phyloP scores from a whole-genome alignment of 2,888 invertebrate species.

The Amblyjoppa fuscipennis region DNA sequence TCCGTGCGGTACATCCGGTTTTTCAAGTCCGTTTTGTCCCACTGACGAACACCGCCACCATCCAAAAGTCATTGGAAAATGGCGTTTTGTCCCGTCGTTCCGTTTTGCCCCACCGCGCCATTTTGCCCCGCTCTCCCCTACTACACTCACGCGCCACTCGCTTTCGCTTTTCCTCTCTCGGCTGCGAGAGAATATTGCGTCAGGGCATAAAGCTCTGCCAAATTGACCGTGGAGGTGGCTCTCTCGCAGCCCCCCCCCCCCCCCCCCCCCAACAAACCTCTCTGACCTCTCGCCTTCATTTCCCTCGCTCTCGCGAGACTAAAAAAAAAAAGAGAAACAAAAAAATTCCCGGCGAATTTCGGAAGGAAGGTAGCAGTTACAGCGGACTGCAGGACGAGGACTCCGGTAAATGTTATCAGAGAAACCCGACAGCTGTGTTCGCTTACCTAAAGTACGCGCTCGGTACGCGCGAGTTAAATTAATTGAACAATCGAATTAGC shows the following conservation, averaged over 20 bases:
- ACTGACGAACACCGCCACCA: background rate
- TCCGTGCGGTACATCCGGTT: background rate
- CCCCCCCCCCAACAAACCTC: background rate
- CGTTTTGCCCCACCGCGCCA: background rate
- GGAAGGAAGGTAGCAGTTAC: slow-evolving; percentile 37
- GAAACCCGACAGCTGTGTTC: slow-evolving; percentile 31
- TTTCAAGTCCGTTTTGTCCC: background rate
- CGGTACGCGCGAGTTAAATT: slow-evolving; percentile 34
- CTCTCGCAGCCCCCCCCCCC: background rate
- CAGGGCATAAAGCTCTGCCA: slow-evolving; percentile 65
- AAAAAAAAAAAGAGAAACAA: slow-evolving; percentile 5
- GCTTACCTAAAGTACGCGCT: slow-evolving; percentile 16
- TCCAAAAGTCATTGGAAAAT: background rate
- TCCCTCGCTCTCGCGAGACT: slow-evolving; percentile 10
- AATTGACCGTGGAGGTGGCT: slow-evolving; percentile 67
- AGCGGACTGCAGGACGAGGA: background rate
- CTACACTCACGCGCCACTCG: slow-evolving; percentile 20
- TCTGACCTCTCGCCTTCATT: slow-evolving; percentile 10
- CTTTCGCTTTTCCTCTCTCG: slow-evolving; percentile 62
- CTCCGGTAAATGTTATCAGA: slow-evolving; percentile 35
- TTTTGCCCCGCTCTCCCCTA: background rate
- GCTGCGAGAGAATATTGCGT: slow-evolving; percentile 68
- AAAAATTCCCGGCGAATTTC: slow-evolving; percentile 22
- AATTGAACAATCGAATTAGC: slow-evolving; percentile 57
- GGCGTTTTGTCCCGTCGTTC: background rate